Conservation (phyloP, 2,888 invertebrate species). For the Chymomyza amoena region DNA sequence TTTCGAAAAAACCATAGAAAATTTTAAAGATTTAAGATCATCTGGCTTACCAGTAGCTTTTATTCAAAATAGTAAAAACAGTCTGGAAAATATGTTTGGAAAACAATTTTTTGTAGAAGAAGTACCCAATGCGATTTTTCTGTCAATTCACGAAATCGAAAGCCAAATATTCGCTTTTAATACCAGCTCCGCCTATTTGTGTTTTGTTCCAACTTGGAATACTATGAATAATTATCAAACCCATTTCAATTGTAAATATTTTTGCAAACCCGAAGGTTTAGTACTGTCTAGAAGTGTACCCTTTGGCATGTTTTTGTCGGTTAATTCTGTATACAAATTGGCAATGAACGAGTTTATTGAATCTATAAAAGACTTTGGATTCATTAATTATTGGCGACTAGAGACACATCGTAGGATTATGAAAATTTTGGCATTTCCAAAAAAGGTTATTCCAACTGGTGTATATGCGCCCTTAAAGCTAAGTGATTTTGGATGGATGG, state of each 20-base stretch:
- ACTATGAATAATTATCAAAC: background rate
- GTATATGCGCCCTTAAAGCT: too few species aligned
- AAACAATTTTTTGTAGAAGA: background rate
- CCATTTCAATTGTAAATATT: background rate
- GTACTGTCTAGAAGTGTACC: slow-evolving; percentile 16
- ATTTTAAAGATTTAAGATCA: background rate
- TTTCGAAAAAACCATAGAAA: background rate
- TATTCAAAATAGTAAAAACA: background rate
- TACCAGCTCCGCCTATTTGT: background rate
- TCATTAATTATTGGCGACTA: background rate
- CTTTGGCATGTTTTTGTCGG: background rate
- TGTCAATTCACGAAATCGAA: background rate
- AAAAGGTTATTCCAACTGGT: background rate
- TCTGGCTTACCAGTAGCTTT: background rate
- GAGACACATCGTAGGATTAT: background rate
- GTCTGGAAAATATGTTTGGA: background rate
- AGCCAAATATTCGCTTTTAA: background rate
- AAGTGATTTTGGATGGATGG: too few species aligned
- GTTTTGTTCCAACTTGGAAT: background rate
- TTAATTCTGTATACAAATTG: slow-evolving; percentile 36
- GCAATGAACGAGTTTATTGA: slow-evolving; percentile 26
- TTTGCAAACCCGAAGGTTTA: slow-evolving; percentile 25
- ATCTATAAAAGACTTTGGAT: slow-evolving; percentile 1
- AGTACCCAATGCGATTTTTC: background rate
- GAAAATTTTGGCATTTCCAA: background rate